Base-by-base conservation (phyloP, 2,113 vertebrate species). In the Rissa tridactyla region DNA sequence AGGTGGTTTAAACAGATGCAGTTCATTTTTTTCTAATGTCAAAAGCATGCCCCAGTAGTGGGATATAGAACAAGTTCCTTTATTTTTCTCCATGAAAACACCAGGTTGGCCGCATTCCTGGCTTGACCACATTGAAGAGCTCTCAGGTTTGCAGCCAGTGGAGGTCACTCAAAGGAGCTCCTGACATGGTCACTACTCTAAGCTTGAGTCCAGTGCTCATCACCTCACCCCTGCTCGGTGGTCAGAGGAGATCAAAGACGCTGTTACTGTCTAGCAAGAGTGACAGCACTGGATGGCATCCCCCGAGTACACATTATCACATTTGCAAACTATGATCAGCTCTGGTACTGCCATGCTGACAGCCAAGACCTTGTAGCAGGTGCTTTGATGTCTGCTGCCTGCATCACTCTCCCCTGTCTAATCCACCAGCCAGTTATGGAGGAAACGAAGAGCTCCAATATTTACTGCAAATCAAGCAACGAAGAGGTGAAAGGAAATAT, bases 1-100 rank as follows among this genome's bases (percentile, higher is more conserved):
- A 95, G 90, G 82, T 93, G 70, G 70, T 82, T 91, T 92, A 76
- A 96, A 91, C 34, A 76, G 73, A 94, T 65, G 57, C 34, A n/a
- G 9, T 40, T 91, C 15, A 29, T 87, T 92, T 80, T 75, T 22
- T 60, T 84, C 60, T 83, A 32, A 75, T n/a, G 38, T 64, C 38
- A 86, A 86, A 96, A 2, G 1, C n/a, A 51, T 55, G 68, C 18
- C 7, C 2, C 34, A 69, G 47, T 26, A 60, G n/a, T 34, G 30
- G 27, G 7, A 76, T 72, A 69, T 15, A 36, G 27, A 85, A 64
- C 10, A 6, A 60, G 15, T 38, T 70, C 22, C 38, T 44, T 30
- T 92, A 11, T 52, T 94, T 65, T 76, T 57, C 61, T 94, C 47
- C 44, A 44, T 40, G 34, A 88, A 66, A 91, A 86, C 23, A 68